A percentile compares a stretch with the other conserved stretches of the same genome.
Evolutionary conservation across 2,888 invertebrate species (phyloP).

Genomic region (Frankliniella intonsa): DNA sequence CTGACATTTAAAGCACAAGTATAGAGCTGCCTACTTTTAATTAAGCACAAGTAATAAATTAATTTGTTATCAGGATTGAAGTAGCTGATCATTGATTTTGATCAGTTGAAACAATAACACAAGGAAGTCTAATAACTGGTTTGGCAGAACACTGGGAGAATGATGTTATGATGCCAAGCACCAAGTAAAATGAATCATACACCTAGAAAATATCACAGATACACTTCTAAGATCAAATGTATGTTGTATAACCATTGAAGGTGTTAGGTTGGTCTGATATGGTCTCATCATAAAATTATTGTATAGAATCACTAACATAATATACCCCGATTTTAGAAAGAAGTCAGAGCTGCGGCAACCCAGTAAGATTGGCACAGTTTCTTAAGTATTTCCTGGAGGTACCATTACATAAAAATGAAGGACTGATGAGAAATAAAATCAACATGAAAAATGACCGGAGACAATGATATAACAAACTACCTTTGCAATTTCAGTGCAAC

Average conservation of each 20-base stretch:
- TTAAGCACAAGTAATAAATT: neutral
- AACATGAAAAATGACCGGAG: neutral
- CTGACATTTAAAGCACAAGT: neutral
- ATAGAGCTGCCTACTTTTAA: neutral
- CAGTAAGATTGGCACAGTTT: too few relatives aligned
- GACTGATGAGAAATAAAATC: neutral
- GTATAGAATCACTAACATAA: too few relatives aligned
- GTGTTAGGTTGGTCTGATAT: constrained; percentile 9
- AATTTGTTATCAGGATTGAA: neutral
- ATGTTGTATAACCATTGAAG: neutral
- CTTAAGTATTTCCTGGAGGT: too few relatives aligned
- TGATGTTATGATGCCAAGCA: neutral
- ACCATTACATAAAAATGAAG: neutral
- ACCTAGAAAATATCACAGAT: constrained; percentile 25
- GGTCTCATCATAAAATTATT: neutral
- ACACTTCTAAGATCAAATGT: neutral
- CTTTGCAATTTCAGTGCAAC: neutral
- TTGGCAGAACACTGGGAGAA: too few relatives aligned
- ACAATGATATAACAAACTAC: neutral
- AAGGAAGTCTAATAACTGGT: too few relatives aligned
- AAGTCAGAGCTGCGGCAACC: too few relatives aligned
- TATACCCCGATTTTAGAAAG: too few relatives aligned
- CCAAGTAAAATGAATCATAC: constrained; percentile 3
- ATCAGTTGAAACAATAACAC: neutral
- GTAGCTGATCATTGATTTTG: neutral